These are phyloP conservation scores for Dreissena rostriformis DNA, from an alignment of 1,140 invertebrate species.

Conservation along the genomic window DNA sequence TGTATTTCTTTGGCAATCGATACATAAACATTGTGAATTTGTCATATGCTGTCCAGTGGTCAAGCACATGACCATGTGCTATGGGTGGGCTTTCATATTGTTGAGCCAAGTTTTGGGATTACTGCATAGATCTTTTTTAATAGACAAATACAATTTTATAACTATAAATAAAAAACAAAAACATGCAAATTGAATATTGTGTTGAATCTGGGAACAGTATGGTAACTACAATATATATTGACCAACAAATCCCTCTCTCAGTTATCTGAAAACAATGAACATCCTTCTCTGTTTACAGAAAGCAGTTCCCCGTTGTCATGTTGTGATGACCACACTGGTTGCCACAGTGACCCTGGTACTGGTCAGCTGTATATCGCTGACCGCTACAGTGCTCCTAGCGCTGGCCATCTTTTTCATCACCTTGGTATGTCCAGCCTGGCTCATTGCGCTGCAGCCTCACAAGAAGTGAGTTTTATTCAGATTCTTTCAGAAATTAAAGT, in stretches of 20 bases:
- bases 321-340: slow-evolving; percentile 69
- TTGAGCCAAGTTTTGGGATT: too few species aligned
- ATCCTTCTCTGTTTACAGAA: slow-evolving; percentile 66
- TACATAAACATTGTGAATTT: too few species aligned
- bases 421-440: slow-evolving; percentile 88
- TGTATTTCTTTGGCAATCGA: too few species aligned
- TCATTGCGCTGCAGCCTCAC: slow-evolving; percentile 90
- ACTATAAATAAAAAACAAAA: not conserved
- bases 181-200: not conserved
- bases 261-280: not conserved
- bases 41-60: too few species aligned
- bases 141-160: not conserved
- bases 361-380: slow-evolving; percentile 82
- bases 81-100: too few species aligned
- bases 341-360: slow-evolving; percentile 58
- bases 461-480: slow-evolving; percentile 85
- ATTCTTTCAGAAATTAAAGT: not conserved
- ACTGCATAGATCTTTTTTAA: not conserved
- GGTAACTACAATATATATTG: not conserved
- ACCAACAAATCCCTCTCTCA: not conserved
- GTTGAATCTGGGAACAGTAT: not conserved
- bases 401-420: slow-evolving; percentile 82
- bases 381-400: slow-evolving; percentile 81
- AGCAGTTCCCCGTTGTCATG: slow-evolving; percentile 66
- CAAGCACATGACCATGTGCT: too few species aligned